Evolutionary conservation across 1,140 invertebrate genomes (phyloP), one percentile per base, ranked within the genome.

Genomic region (Achatina immaculata): DNA sequence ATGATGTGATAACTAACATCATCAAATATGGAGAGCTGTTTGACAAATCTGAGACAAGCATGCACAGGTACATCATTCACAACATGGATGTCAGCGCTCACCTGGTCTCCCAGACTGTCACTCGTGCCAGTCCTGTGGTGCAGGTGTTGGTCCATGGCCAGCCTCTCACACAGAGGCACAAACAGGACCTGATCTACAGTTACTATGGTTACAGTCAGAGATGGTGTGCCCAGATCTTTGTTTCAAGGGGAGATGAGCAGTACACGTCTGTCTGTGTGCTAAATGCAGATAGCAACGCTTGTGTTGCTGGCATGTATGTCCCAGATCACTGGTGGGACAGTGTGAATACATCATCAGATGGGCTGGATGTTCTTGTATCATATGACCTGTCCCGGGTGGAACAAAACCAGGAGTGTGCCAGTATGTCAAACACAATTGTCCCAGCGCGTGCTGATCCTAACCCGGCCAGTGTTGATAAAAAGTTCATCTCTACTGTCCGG

Each of bases 391-490:
- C 87, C 9, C 83, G 81, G 7, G 82, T 86, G 34, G 83, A 84
- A n/a, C 78, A 87, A 69, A 88, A 87, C 65, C 83, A 86, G 76
- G 86, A 87, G 58, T 88, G 87, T 81, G 84, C 85, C 38, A 85
- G 85, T 77, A 84, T 83, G 69, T 87, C 87, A 21, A 87, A 86
- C 81, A 85, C 86, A 28, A 87, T 87, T 51, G 83, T 85, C 38
- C 86, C 85, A 11, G 82, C 75, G 3, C 65, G 84, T n/a, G 58
- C 83, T 9, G 73, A 83, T n/a, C 78, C 82, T 34, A 81, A 85
- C 38, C 62, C 76, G 19, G 66, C 75, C 34, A 82, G 78, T 48
- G 80, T 80, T 14, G 81, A 84, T 34, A 85, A 82, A 42, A 85
- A 83, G 42, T 83, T 83, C 45, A 83, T 88, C 51, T 74, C 83